Evolutionary conservation across 2,888 invertebrate genomes (phyloP).

Genomic region (Arctia plantaginis): DNA sequence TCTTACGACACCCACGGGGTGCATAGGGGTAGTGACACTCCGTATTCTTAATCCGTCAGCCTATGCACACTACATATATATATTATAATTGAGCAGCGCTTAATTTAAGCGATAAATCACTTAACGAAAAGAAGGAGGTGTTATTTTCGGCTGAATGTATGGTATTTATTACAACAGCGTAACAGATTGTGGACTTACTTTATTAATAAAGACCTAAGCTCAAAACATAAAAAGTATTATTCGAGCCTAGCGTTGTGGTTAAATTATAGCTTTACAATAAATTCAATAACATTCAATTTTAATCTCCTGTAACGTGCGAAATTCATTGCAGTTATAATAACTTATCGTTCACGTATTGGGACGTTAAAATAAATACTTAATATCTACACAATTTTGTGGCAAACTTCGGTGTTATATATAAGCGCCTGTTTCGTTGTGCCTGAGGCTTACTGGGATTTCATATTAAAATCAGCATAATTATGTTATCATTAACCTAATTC

Average conservation of each 20-base stretch:
- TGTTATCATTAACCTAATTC: constrained; percentile 43
- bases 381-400: constrained; percentile 66
- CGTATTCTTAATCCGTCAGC: too few relatives aligned
- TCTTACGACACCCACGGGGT: too few relatives aligned
- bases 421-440: constrained; percentile 49
- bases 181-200: too few relatives aligned
- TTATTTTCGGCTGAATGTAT: too few relatives aligned
- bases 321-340: constrained; percentile 31
- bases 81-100: too few relatives aligned
- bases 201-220: too few relatives aligned
- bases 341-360: constrained; percentile 56
- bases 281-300: constrained; percentile 28
- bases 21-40: too few relatives aligned
- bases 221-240: neutral
- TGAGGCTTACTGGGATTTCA: constrained; percentile 35
- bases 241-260: neutral
- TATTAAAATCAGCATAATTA: constrained; percentile 27
- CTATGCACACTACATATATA: too few relatives aligned
- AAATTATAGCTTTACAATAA: constrained; percentile 4
- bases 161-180: too few relatives aligned
- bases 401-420: constrained; percentile 61
- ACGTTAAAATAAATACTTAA: constrained; percentile 73
- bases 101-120: too few relatives aligned
- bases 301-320: constrained; percentile 40
- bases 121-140: too few relatives aligned